Evolutionary conservation across 2,113 vertebrate genomes (phyloP).

Genomic region (Serilophus lunatus): DNA sequence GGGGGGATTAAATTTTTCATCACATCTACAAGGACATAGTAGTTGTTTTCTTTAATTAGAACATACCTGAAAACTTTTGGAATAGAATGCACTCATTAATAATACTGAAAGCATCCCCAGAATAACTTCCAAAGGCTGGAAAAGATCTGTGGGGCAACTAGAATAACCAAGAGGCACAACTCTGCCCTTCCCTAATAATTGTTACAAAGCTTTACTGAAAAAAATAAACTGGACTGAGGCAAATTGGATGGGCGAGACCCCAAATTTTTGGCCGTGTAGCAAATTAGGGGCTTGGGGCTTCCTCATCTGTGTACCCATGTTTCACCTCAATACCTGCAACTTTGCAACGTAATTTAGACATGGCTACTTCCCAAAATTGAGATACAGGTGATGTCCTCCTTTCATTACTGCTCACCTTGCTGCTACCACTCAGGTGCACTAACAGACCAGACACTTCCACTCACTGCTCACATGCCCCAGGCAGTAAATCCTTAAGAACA

Average conservation of each 20-base stretch:
- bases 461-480: background rate
- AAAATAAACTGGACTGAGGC: background rate
- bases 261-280: background rate
- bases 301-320: fast-evolving
- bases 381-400: background rate
- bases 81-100: background rate
- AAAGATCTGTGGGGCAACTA: background rate
- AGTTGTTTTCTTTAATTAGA: background rate
- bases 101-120: background rate
- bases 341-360: background rate
- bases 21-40: background rate
- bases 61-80: background rate
- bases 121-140: background rate
- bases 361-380: background rate
- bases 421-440: background rate
- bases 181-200: background rate
- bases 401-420: background rate
- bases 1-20: background rate
- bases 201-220: background rate
- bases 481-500: background rate
- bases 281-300: background rate
- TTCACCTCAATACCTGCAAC: background rate
- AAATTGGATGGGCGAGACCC: background rate
- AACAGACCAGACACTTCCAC: background rate
- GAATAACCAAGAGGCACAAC: background rate